phyloP scores from a whole-genome alignment of 2,888 invertebrate genomes.

The Drosophila multiciliata region DNA sequence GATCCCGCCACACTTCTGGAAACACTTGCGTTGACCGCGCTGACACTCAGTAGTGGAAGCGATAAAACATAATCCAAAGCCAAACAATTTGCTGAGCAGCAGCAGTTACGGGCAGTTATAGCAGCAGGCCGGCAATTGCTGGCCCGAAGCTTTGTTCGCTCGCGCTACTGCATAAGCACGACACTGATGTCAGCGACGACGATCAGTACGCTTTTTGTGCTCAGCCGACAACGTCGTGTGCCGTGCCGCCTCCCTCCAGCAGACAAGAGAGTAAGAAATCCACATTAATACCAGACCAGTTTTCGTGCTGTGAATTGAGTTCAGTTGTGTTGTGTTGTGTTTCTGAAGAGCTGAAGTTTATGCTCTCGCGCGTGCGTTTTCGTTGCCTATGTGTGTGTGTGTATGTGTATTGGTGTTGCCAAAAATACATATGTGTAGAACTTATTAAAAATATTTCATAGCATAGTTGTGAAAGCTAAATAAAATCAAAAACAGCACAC shows the following conservation, averaged over 20 bases:
- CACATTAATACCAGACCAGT: constrained; percentile 61
- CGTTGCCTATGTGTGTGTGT: constrained; percentile 22
- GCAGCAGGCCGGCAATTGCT: constrained; percentile 33
- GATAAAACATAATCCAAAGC: constrained; percentile 57
- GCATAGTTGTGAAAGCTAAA: constrained; percentile 24
- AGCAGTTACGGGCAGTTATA: constrained; percentile 22
- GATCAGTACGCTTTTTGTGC: constrained; percentile 74
- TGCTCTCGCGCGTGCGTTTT: constrained; percentile 23
- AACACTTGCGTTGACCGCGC: constrained; percentile 59
- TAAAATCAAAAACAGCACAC: constrained; percentile 19
- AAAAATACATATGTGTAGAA: constrained; percentile 50
- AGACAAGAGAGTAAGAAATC: constrained; percentile 39
- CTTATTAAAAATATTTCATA: constrained; percentile 42
- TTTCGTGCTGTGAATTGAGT: constrained; percentile 44
- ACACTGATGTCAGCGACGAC: constrained; percentile 28
- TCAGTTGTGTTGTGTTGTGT: neutral
- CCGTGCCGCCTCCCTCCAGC: constrained; percentile 52
- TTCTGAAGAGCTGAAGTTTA: constrained; percentile 55
- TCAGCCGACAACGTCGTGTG: constrained; percentile 58
- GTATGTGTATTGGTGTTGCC: constrained; percentile 56
- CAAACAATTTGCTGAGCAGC: constrained; percentile 26
- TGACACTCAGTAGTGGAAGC: constrained; percentile 29
- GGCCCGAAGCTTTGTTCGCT: constrained; percentile 44
- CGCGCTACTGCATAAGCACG: constrained; percentile 7
- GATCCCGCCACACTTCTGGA: constrained; percentile 51